These are phyloP conservation scores for Charaxes varanes DNA, from an alignment of 1,140 invertebrate species.

Conservation along the genomic window DNA sequence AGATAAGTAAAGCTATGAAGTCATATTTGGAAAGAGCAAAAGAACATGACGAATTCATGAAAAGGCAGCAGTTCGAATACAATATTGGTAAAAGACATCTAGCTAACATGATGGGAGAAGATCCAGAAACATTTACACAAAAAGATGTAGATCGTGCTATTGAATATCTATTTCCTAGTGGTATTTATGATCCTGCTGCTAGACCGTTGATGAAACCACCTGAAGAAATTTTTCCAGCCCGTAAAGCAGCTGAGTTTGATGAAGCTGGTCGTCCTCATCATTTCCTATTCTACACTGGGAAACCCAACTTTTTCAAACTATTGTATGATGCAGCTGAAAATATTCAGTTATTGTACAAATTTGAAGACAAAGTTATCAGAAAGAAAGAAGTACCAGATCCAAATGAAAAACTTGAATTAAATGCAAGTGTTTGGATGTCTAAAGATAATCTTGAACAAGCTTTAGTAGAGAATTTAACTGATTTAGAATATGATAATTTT, in stretches of 20 bases:
- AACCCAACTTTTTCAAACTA: constrained; percentile 87
- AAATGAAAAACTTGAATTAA: constrained; percentile 76
- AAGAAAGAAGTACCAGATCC: constrained; percentile 76
- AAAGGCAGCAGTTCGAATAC: constrained; percentile 86
- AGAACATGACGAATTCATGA: constrained; percentile 90
- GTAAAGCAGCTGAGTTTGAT: constrained; percentile 94
- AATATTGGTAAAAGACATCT: constrained; percentile 95
- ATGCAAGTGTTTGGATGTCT: constrained; percentile 76
- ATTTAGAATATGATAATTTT: constrained; percentile 85
- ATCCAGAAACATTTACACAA: constrained; percentile 91
- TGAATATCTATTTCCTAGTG: constrained; percentile 93
- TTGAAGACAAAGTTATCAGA: constrained; percentile 80
- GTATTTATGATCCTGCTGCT: constrained; percentile 87
- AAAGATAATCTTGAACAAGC: constrained; percentile 79
- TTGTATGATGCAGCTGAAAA: constrained; percentile 82
- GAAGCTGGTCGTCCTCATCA: constrained; percentile 89
- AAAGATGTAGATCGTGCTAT: constrained; percentile 91
- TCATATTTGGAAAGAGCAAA: constrained; percentile 88
- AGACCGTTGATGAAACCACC: constrained; percentile 92
- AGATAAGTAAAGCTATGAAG: constrained; percentile 90
- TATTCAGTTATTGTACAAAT: constrained; percentile 79
- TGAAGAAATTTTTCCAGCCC: constrained; percentile 87
- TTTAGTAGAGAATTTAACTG: constrained; percentile 83
- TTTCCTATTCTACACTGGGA: constrained; percentile 91
- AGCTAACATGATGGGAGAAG: constrained; percentile 98